Percentiles rank a stretch among this genome's conserved stretches.
These are phyloP conservation scores for Sinhomidia bicolor DNA, from an alignment of 2,888 invertebrate genomes.

Conservation along the genomic window DNA sequence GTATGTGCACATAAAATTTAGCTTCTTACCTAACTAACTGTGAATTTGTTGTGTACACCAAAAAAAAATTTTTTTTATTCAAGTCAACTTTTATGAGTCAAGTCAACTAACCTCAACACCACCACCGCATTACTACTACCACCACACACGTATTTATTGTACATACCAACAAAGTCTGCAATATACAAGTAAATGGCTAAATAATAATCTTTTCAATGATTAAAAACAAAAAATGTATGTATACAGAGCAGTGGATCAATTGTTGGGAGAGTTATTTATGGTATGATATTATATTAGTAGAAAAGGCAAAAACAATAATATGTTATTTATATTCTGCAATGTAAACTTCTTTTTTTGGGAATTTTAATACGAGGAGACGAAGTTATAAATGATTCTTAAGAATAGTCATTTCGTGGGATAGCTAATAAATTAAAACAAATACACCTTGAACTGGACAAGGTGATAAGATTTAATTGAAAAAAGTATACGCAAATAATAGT, in stretches of 20 bases:
- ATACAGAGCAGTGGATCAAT: neutral
- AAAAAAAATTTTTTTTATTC: neutral
- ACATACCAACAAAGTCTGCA: neutral
- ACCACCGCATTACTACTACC: neutral
- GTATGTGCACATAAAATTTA: no score
- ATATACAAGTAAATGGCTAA: constrained; percentile 13
- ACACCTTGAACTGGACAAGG: constrained; percentile 32
- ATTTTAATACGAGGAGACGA: constrained; percentile 11
- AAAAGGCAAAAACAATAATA: neutral
- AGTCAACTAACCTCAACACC: constrained; percentile 19
- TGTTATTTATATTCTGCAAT: constrained; percentile 15
- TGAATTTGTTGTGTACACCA: constrained; percentile 46
- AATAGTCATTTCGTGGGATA: constrained; percentile 41
- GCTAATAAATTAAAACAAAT: constrained; percentile 7
- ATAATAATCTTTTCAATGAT: neutral
- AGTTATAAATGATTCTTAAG: neutral
- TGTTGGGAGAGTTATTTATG: neutral
- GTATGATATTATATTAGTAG: neutral
- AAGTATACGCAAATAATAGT: neutral
- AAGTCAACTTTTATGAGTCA: neutral
- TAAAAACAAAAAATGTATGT: neutral
- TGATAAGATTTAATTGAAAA: constrained; percentile 20
- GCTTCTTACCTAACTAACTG: constrained; percentile 10
- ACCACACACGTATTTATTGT: neutral
- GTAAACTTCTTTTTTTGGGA: constrained; percentile 33